A percentile compares a stretch with the other conserved stretches of the same genome.
Conservation (phyloP, 2,888 invertebrate genomes). For the Prosapia bicincta region DNA sequence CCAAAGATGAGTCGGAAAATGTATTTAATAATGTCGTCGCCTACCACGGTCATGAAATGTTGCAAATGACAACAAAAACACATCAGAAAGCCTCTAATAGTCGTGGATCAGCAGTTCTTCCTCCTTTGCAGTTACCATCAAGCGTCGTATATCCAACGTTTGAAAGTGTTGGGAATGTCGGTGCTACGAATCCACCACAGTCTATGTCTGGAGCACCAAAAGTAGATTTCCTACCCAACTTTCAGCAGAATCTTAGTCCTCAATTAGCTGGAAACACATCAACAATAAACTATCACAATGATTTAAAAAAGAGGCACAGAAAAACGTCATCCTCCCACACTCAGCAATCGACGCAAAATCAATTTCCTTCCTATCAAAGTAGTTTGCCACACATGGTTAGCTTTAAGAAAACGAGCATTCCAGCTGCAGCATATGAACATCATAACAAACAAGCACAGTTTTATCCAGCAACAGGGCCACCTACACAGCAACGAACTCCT, state of each 20-base stretch:
- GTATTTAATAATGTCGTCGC: conserved; percentile 17
- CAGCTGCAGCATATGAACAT: conserved; percentile 18
- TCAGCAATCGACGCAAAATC: conserved; percentile 9
- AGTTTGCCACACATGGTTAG: conserved; percentile 26
- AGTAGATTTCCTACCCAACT: conserved; percentile 28
- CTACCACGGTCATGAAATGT: conserved; percentile 23
- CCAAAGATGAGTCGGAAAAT: conserved; percentile 60
- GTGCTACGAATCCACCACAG: conserved; percentile 6
- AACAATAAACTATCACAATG: conserved; percentile 6
- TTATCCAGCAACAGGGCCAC: conserved; percentile 20
- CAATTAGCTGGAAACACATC: conserved; percentile 2
- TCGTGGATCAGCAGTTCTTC: conserved; percentile 18
- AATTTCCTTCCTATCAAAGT: neutral
- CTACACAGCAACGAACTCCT: conserved; percentile 7
- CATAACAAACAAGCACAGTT: conserved; percentile 19
- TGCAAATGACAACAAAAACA: conserved; percentile 13
- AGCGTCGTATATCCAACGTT: conserved; percentile 20
- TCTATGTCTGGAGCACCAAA: conserved; percentile 23
- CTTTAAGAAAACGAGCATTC: conserved; percentile 22
- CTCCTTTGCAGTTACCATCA: conserved; percentile 27
- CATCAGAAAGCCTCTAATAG: conserved; percentile 22
- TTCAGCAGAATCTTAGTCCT: conserved; percentile 21
- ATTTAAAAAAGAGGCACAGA: conserved; percentile 18
- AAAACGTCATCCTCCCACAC: conserved; percentile 25
- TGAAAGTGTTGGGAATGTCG: conserved; percentile 4